phyloP scores from a whole-genome alignment of 2,113 vertebrate species.

The Mesitornis unicolor region DNA sequence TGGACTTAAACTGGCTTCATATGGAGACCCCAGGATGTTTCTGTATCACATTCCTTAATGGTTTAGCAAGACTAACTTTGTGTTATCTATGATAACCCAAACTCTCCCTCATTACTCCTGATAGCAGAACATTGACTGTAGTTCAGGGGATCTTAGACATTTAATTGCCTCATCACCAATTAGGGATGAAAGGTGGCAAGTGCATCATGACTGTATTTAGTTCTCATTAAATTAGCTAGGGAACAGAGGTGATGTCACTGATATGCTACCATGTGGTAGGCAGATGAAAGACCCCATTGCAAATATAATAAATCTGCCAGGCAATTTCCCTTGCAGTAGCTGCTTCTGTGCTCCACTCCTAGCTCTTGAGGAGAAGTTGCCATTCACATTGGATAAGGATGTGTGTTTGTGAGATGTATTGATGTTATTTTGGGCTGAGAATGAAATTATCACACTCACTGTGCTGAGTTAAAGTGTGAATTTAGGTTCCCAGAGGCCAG shows the following conservation, averaged over 20 bases:
- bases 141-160: not conserved
- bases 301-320: not conserved
- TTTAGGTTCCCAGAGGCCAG: not conserved
- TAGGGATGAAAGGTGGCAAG: not conserved
- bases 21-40: not conserved
- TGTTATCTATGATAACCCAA: not conserved
- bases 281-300: not conserved
- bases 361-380: not conserved
- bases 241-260: not conserved
- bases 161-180: not conserved
- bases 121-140: not conserved
- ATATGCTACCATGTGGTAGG: not conserved
- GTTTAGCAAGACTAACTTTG: not conserved
- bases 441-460: not conserved
- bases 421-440: not conserved
- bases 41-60: not conserved
- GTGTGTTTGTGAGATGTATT: not conserved
- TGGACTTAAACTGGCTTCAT: not conserved
- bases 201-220: not conserved
- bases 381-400: not conserved
- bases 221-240: not conserved
- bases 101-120: not conserved
- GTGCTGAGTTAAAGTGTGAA: not conserved
- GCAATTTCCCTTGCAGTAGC: not conserved
- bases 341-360: not conserved